Base-by-base conservation (phyloP, 2,113 vertebrate genomes). In the Turnix velox region DNA sequence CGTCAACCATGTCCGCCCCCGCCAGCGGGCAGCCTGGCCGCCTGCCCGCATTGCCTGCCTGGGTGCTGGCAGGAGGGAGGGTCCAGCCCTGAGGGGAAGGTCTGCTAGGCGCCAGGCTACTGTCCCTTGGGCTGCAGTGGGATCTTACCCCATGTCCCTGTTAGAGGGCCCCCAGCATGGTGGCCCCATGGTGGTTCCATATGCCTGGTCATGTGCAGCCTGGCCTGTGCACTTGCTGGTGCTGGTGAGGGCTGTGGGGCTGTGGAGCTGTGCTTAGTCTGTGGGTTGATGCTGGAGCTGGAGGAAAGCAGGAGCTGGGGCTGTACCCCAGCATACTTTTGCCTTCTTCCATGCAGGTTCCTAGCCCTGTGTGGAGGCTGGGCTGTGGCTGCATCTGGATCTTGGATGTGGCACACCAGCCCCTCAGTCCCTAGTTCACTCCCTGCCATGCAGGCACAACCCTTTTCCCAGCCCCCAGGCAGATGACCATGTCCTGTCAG, bases 231-330 rank as follows among this genome's bases (percentile, higher is more conserved):
- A 3, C 40, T 7, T 7, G 39, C 35, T 2, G 25, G 49, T 11
- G 4, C 13, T 1, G 27, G 40, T 1, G 2, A 24, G 0, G 14
- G 33, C 45, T 0, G 0, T 2, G 6, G 55, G 57, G 55, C 40
- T 5, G 1, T 1, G 24, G 54, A 72, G 45, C 43, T 2, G 3
- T 35, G 83, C 30, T 42, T 82, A 55, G 31, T 54, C 23, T 1
- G 0, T 22, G 23, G 62, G 73, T 33, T 0, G 1, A 18, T 6
- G 4, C 6, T 7, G 7, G 43, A 77, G 52, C 17, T 3, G 54
- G 25, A 48, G n/a, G 43, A 14, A 6, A 37, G 35, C 0, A 1
- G 28, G 40, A 1, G 0, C 10, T n/a, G 61, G 24, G 10, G 42
- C 46, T 58, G 88, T 1, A 2, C 18, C 40, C 18, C 0, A 0